Evolutionary conservation across 2,888 invertebrate genomes (phyloP).

Genomic region (Scaeva pyrastri): DNA sequence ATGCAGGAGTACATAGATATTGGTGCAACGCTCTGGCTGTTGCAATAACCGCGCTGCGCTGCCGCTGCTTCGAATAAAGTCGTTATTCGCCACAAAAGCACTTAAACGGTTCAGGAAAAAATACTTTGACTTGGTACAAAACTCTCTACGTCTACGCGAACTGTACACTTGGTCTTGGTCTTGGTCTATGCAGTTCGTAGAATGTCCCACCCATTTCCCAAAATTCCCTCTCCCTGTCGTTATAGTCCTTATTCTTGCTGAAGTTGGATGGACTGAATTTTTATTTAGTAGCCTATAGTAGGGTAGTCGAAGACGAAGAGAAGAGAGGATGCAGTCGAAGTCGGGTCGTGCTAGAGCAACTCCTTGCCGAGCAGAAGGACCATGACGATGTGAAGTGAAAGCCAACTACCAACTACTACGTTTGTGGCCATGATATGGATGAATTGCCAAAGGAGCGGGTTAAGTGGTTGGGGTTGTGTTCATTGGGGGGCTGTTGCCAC

Average conservation of each 20-base stretch:
- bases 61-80: constrained; percentile 73
- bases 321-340: too few species aligned
- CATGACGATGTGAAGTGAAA: constrained; percentile 61
- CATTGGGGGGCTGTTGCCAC: constrained; percentile 20
- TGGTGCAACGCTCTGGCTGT: constrained; percentile 27
- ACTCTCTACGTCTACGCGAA: constrained; percentile 32
- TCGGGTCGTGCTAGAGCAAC: constrained; percentile 26
- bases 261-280: constrained; percentile 63
- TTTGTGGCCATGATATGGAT: constrained; percentile 76
- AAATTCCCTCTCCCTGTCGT: not conserved
- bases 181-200: not conserved
- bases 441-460: constrained; percentile 74
- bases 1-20: not conserved
- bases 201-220: not conserved
- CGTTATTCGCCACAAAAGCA: constrained; percentile 75
- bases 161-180: not conserved
- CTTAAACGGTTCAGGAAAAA: constrained; percentile 75
- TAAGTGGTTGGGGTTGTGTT: constrained; percentile 62
- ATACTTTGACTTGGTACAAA: constrained; percentile 72
- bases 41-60: constrained; percentile 51
- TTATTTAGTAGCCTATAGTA: constrained; percentile 59
- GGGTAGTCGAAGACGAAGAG: not conserved
- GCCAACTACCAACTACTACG: constrained; percentile 73
- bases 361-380: constrained; percentile 35
- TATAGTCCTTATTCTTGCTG: not conserved